Evolutionary conservation across 2,888 invertebrate species (phyloP).

Genomic region (Trichogramma evanescens): DNA sequence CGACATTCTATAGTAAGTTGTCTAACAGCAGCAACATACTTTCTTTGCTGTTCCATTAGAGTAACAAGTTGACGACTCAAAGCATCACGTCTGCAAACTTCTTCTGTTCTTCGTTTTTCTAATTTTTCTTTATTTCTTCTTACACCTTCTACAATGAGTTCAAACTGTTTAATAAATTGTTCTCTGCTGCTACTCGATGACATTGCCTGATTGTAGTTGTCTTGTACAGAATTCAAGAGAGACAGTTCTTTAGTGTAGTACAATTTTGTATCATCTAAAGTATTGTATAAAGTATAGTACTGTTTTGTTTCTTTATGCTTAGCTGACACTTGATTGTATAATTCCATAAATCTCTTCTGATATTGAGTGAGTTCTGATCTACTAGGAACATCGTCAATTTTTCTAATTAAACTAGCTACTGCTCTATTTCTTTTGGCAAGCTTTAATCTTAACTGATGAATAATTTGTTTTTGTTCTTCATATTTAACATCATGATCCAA

Average conservation of each 20-base stretch:
- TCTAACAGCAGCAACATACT: constrained; percentile 69
- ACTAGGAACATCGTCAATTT: constrained; percentile 88
- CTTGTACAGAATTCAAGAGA: constrained; percentile 79
- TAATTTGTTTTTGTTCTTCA: constrained; percentile 57
- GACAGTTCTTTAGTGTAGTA: constrained; percentile 89
- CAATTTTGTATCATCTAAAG: constrained; percentile 85
- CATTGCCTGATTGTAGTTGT: constrained; percentile 86
- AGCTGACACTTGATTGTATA: constrained; percentile 92
- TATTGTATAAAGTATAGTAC: constrained; percentile 93
- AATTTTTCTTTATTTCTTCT: constrained; percentile 73
- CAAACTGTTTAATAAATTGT: constrained; percentile 85
- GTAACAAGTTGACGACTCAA: constrained; percentile 56
- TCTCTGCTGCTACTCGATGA: constrained; percentile 70
- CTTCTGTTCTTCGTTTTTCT: constrained; percentile 57
- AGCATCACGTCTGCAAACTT: constrained; percentile 61
- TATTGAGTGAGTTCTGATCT: constrained; percentile 91
- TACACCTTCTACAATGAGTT: constrained; percentile 83
- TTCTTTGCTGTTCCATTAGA: constrained; percentile 64
- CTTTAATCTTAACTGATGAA: constrained; percentile 56
- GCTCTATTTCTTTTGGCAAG: constrained; percentile 74
- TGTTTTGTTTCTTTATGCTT: constrained; percentile 97
- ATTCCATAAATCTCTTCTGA: constrained; percentile 88
- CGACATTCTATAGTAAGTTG: constrained; percentile 71
- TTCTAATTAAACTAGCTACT: constrained; percentile 73
- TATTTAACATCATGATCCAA: constrained; percentile 51